Percentiles rank a stretch among this genome's conserved stretches.
These are phyloP conservation scores for Rhea pennata DNA, from an alignment of 2,113 vertebrate species.

Conservation along the genomic window DNA sequence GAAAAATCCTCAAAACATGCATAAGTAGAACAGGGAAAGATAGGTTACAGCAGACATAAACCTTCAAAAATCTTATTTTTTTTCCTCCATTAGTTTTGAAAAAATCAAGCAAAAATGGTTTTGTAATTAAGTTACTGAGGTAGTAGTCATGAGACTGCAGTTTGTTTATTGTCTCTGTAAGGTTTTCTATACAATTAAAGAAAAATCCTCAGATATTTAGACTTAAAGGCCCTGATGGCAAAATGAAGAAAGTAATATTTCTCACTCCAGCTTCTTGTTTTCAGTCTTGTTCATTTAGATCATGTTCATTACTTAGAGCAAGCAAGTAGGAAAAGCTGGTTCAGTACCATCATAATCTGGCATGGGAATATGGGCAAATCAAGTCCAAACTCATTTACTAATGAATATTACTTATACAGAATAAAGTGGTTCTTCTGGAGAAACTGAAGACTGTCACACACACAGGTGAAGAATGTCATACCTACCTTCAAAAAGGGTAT, in stretches of 20 bases:
- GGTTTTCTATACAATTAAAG: not conserved
- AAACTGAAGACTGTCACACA: not conserved
- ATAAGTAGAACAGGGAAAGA: not conserved
- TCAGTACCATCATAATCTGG: not conserved
- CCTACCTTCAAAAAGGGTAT: not conserved
- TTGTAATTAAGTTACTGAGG: not conserved
- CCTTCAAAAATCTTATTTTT: not conserved
- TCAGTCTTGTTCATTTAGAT: not conserved
- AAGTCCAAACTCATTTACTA: not conserved
- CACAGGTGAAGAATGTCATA: rapidly evolving
- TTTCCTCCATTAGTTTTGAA: not conserved
- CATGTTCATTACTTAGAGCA: not conserved
- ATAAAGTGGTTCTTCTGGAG: not conserved
- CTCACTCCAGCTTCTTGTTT: not conserved
- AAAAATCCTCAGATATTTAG: not conserved
- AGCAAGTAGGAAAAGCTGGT: not conserved
- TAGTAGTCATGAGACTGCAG: not conserved
- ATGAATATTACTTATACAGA: not conserved
- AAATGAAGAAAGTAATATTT: not conserved
- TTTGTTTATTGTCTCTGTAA: not conserved
- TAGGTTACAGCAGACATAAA: not conserved
- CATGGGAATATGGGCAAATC: not conserved
- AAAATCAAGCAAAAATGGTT: not conserved
- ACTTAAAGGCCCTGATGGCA: not conserved
- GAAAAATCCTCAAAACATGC: rapidly evolving